Percentiles rank a stretch among this genome's conserved stretches.
Conservation (phyloP, 2,113 vertebrate genomes). For the Mastomys coucha region DNA sequence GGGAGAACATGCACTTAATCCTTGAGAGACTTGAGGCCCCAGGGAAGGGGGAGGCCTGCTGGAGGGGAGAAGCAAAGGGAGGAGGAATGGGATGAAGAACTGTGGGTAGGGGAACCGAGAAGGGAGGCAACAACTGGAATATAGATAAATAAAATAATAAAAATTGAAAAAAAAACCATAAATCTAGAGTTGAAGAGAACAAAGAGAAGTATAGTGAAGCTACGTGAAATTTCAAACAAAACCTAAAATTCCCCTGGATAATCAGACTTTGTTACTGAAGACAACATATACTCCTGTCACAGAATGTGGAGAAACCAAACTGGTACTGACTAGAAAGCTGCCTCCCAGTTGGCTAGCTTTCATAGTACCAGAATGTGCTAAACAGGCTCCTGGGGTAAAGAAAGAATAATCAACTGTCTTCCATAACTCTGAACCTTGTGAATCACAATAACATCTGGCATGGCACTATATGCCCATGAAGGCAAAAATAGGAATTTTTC, state of each 20-base stretch:
- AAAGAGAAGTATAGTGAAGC: background rate
- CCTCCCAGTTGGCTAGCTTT: background rate
- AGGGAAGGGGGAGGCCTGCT: no score
- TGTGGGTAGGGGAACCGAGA: no score
- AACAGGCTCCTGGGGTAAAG: background rate
- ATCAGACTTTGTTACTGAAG: background rate
- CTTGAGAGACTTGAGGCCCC: no score
- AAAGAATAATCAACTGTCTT: background rate
- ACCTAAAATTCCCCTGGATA: background rate
- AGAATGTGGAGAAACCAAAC: background rate
- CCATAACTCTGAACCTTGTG: background rate
- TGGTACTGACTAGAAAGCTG: background rate
- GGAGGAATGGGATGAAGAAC: no score
- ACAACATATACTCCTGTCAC: background rate
- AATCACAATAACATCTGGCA: background rate
- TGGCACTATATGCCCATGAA: background rate
- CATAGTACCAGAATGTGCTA: background rate
- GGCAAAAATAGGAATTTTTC: background rate
- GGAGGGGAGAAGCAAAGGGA: no score
- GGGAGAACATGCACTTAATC: no score
- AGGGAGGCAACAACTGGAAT: no score
- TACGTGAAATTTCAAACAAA: conserved; percentile 53
- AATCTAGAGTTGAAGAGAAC: background rate
- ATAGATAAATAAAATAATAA: no score
- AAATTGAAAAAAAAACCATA: background rate